Percentiles rank a stretch among this genome's conserved stretches.
Evolutionary conservation across 2,113 vertebrate genomes (phyloP).

Genomic region (Scartelaos histophorus): DNA sequence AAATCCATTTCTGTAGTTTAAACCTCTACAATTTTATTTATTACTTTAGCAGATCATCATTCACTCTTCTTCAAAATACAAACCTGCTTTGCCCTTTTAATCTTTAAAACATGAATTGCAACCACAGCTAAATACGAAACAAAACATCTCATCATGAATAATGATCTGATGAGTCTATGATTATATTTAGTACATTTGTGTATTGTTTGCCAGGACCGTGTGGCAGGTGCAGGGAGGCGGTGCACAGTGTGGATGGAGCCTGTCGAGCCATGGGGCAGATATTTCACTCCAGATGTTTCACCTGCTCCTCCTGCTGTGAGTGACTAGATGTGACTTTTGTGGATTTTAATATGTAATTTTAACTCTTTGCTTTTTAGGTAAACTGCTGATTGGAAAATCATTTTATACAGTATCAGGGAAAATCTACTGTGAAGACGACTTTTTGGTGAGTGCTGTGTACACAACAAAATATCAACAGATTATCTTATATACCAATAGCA

Average conservation of each 20-base stretch:
- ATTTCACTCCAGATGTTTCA: conserved; percentile 65
- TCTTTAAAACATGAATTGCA: no score
- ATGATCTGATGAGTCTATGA: no score
- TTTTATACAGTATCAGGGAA: conserved; percentile 87
- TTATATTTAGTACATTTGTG: background rate
- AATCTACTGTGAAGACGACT: conserved; percentile 89
- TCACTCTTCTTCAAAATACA: no score
- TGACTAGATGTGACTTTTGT: background rate
- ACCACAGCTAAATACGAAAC: no score
- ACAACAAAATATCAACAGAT: no score
- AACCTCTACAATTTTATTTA: no score
- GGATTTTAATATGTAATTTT: no score
- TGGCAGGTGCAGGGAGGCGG: conserved; percentile 37
- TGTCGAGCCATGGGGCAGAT: conserved; percentile 60
- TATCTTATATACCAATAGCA: no score
- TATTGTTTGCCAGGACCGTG: conserved; percentile 50
- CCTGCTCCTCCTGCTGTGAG: conserved; percentile 63
- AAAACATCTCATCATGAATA: no score
- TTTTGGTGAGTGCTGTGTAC: conserved; percentile 82
- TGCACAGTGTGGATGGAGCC: conserved; percentile 34
- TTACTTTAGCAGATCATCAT: no score
- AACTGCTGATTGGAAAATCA: conserved; percentile 83
- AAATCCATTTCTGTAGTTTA: no score
- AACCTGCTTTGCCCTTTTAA: no score
- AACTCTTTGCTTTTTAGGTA: conserved; percentile 65